Base-by-base conservation (phyloP, 2,113 vertebrate species). In the Electrona antarctica region DNA sequence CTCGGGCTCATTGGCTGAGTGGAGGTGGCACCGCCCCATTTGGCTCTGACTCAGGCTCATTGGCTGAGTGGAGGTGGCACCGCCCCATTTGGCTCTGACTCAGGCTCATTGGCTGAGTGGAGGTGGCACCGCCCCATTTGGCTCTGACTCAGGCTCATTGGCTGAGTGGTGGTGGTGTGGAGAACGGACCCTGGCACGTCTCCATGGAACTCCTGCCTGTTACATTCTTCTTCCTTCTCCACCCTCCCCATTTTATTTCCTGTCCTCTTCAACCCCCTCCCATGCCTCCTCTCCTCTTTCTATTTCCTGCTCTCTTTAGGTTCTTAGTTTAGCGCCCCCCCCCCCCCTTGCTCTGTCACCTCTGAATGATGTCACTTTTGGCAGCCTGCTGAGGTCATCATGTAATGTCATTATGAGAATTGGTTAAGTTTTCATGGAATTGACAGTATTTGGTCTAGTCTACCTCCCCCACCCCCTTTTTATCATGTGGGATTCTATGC, bases 151-250 rank as follows among this genome's bases (percentile, higher is more conserved):
- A 56, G 73, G 71, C 68, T 81, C 75, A 69, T 69, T 66, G 71
- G 76, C 73, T 85, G 55, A 33, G 74, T 79, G 62, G 63, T 65
- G 59, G 83, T 81, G 74, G 68, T 79, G 77, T 80, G 77, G 73
- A 85, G 71, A 76, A 61, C n/a, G n/a, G n/a, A n/a, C 57, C 57
- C 33, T 86, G 78, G 82, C 83, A 64, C 76, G 75, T 83, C 76
- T 87, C 74, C 79, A 81, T 60, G 0, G 47, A 69, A 60, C 73
- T 3, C 10, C 58, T 77, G 75, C 68, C 67, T n/a, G 29, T 52
- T 74, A 4, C 13, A 21, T 57, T 14, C n/a, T 66, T 60, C 82
- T 65, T 76, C 63, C 47, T 76, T 9, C 13, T 0, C 57, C 67
- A 28, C 46, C 56, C 45, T 59, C 82, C 50, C 57, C 62, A 66